Base-by-base conservation (phyloP, 2,113 vertebrate species). In the Stigmatopora nigra region DNA sequence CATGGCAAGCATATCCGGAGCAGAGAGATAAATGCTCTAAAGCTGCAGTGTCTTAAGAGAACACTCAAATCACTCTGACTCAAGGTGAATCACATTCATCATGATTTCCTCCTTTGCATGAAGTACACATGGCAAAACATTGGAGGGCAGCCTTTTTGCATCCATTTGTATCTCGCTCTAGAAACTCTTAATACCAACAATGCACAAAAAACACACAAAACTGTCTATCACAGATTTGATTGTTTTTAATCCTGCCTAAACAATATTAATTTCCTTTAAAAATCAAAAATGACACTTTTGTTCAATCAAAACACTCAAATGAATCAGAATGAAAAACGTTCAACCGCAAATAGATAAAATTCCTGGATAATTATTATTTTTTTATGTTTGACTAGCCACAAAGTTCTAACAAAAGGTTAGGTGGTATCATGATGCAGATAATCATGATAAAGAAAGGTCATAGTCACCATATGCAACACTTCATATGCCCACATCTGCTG, bases 1-100 rank as follows among this genome's bases (percentile, higher is more conserved):
- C 67, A 51, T 51, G 55, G 61, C 71, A 68, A 74, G 81, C 66
- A 78, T 64, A 76, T 31, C 60, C 70, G 69, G 64, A 70, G 45
- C 52, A 65, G 57, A 61, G 17, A 45, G 63, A 66, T 64, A 63
- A 63, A 70, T 61, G 31, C 65, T 76, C 73, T 53, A 76, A 73
- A 71, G 78, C 65, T 1, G 38, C 63, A 9, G 16, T 59, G 51
- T 74, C 71, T 70, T 67, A 15, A 71, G 57, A 60, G 71, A 73
- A 79, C 68, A 56, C 60, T 45, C 25, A 44, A 20, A 55, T 63
- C 14, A 1, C 13, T 11, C 47, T 44, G 16, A 56, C 58, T 63
- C 55, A 59, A 57, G 68, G 41, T 65, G 67, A 7, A 14, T 62
- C 13, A 65, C 58, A 67, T 72, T 65, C 63, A 71, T 48, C 75